Conservation (phyloP, 2,888 invertebrate species). For the Diaperis boleti region DNA sequence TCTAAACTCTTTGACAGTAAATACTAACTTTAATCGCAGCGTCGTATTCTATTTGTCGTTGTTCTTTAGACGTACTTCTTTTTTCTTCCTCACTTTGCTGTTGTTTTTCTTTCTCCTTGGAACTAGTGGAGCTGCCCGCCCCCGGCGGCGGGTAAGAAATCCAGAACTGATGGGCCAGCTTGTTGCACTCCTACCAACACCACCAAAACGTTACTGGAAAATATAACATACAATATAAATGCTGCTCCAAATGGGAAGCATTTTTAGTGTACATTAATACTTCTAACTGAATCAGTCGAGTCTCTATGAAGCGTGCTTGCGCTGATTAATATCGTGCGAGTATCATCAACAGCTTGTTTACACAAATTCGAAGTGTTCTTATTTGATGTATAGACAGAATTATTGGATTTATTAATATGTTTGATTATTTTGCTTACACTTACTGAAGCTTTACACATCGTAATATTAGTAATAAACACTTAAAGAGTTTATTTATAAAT, state of each 20-base stretch:
- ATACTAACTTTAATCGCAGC: slow-evolving; percentile 69
- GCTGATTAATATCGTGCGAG: too few relatives aligned
- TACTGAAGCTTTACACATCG: neutral
- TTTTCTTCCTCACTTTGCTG: slow-evolving; percentile 65
- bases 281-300: too few relatives aligned
- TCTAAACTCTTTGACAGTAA: too few relatives aligned
- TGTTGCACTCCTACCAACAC: slow-evolving; percentile 60
- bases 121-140: slow-evolving; percentile 74
- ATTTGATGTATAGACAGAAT: neutral
- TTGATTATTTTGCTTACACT: neutral
- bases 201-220: slow-evolving; percentile 12
- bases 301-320: too few relatives aligned
- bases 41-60: slow-evolving; percentile 74
- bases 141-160: slow-evolving; percentile 86
- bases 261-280: too few relatives aligned
- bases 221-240: neutral
- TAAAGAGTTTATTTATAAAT: neutral
- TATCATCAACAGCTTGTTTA: too few relatives aligned
- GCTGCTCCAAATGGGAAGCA: neutral
- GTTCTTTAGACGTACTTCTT: slow-evolving; percentile 69
- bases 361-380: too few relatives aligned
- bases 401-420: neutral
- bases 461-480: neutral
- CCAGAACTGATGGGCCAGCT: slow-evolving; percentile 91
- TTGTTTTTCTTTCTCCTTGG: slow-evolving; percentile 74